A percentile compares a stretch with the other conserved stretches of the same genome.
Conservation (phyloP, 2,113 vertebrate genomes). For the Phalacrocorax aristotelis region DNA sequence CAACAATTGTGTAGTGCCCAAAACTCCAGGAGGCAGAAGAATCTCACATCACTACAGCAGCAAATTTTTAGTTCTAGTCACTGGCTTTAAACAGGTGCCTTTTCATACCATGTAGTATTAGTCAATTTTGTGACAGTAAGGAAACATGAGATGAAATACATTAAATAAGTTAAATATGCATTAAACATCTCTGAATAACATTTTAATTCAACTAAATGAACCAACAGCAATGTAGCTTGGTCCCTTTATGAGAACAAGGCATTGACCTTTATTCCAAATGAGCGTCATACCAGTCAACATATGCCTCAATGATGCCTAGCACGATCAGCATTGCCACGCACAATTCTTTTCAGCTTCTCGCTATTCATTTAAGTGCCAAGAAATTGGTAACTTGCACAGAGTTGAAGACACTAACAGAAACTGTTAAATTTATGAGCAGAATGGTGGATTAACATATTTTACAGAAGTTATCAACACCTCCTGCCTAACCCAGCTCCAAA, state of each 20-base stretch:
- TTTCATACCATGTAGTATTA: constrained; percentile 25
- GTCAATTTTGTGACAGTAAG: constrained; percentile 61
- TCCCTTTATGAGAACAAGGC: constrained; percentile 74
- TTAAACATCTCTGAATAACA: constrained; percentile 69
- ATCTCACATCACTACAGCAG: constrained; percentile 71
- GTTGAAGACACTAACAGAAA: constrained; percentile 55
- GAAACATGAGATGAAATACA: constrained; percentile 82
- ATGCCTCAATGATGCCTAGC: not conserved
- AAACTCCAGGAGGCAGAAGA: constrained; percentile 62
- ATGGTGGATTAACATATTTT: constrained; percentile 33
- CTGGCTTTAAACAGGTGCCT: constrained; percentile 37
- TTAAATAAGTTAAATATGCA: constrained; percentile 80
- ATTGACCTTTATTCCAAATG: not conserved
- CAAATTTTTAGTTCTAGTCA: constrained; percentile 67
- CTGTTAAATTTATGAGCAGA: constrained; percentile 41
- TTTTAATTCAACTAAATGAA: constrained; percentile 62
- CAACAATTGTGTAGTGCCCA: constrained; percentile 69
- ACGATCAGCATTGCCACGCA: not conserved
- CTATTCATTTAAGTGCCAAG: constrained; percentile 13
- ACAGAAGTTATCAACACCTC: constrained; percentile 37
- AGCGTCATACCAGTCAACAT: not conserved
- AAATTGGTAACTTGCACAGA: constrained; percentile 24
- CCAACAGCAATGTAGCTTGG: constrained; percentile 71
- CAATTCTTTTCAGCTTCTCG: constrained; percentile 21
- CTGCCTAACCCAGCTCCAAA: constrained; percentile 39